Percentiles rank a stretch among this genome's conserved stretches.
Evolutionary conservation across 2,113 vertebrate genomes (phyloP).

Genomic region (Poecile atricapillus): DNA sequence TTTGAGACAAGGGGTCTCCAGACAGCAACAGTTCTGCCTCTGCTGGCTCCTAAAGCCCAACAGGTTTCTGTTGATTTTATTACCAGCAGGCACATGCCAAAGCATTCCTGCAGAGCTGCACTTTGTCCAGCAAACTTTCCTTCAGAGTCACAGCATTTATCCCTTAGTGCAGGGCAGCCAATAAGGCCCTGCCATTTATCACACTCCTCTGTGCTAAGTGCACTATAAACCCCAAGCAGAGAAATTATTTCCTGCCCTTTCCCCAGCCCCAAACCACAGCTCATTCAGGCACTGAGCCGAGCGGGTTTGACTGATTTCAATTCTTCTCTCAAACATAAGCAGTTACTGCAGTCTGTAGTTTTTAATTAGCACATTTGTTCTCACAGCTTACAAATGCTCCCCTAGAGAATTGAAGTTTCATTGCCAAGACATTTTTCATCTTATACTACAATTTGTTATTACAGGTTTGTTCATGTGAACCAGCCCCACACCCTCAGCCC

Average conservation of each 20-base stretch:
- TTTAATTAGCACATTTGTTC: slow-evolving; percentile 45
- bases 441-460: slow-evolving; percentile 1
- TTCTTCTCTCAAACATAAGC: background rate
- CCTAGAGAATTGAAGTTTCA: background rate
- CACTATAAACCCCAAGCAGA: background rate
- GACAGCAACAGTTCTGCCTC: background rate
- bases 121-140: background rate
- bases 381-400: slow-evolving; percentile 26
- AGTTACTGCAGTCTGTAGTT: background rate
- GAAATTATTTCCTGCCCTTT: background rate
- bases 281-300: background rate
- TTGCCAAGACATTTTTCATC: slow-evolving; percentile 25
- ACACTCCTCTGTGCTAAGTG: background rate
- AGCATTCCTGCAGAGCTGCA: background rate
- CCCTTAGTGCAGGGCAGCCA: background rate
- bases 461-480: background rate
- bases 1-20: background rate
- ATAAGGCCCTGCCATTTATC: background rate
- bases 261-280: background rate
- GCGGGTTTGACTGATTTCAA: background rate
- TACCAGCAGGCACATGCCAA: background rate
- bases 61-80: slow-evolving; percentile 4
- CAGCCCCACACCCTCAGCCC: background rate
- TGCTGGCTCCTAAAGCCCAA: background rate
- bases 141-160: background rate